These are phyloP conservation scores for Prorops nasuta DNA, from an alignment of 1,140 invertebrate genomes.

Conservation along the genomic window DNA sequence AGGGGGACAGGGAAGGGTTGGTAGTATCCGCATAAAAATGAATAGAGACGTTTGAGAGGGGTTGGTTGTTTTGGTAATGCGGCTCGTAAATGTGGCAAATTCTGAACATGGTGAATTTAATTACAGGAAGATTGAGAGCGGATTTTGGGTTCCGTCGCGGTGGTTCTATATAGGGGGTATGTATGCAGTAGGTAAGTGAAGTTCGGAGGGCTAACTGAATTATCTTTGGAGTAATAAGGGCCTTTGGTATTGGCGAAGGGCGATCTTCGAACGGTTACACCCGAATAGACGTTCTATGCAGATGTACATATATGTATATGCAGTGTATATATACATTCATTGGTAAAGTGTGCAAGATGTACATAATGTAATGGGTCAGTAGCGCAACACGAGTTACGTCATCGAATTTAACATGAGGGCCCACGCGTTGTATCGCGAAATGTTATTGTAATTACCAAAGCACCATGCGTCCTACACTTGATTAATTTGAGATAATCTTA, in stretches of 20 bases:
- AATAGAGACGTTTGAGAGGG: too few species aligned
- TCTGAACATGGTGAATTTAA: constrained; percentile 25
- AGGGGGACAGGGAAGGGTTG: too few species aligned
- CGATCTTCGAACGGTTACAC: constrained; percentile 41
- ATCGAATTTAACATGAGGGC: too few species aligned
- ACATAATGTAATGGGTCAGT: too few species aligned
- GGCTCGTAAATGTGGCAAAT: constrained; percentile 24
- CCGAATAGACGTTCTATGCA: too few species aligned
- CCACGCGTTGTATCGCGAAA: too few species aligned
- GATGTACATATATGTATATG: too few species aligned
- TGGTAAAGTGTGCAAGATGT: too few species aligned
- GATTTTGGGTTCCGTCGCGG: background rate
- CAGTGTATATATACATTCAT: too few species aligned
- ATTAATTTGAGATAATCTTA: constrained; percentile 56
- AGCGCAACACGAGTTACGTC: too few species aligned
- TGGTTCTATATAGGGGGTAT: background rate
- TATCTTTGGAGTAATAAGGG: constrained; percentile 38
- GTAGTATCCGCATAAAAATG: too few species aligned
- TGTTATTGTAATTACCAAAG: constrained; percentile 40
- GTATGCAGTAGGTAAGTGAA: constrained; percentile 20
- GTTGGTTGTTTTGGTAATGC: too few species aligned
- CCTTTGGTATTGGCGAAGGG: constrained; percentile 23
- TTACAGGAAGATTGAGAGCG: constrained; percentile 27
- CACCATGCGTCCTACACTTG: constrained; percentile 27
- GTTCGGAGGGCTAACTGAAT: constrained; percentile 39